Evolutionary conservation across 2,797 vertebrate species (phyloP), one percentile per base, ranked within the genome.

Genomic region (Urophycis tenuis): DNA sequence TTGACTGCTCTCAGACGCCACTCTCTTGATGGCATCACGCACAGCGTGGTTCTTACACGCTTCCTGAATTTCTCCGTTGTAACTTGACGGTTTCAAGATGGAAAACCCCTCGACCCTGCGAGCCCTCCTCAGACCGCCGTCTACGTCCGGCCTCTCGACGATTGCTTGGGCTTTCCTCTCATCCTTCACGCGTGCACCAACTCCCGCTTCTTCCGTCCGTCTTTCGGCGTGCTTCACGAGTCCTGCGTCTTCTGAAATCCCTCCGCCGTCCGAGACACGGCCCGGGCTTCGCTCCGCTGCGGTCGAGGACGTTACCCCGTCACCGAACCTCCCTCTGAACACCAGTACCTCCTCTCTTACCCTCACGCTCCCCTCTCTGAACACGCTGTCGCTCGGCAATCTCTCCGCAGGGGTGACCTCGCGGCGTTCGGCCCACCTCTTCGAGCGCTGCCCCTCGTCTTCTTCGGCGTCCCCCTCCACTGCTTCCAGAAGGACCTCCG

Each of bases 221-320:
- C 74, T 67, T 25, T 71, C 35, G 22, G 0, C 45, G 31, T 74
- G 49, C 5, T 32, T 80, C 69, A 77, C 77, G 75, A 74, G 67
- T 73, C 25, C 15, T 22, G 35, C n/a, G 14, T 6, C 81, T 78
- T 84, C 79, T 29, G 29, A 74, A 36, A 30, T 22, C 70, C 74
- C 69, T 81, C 22, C 11, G 29, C 75, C 74, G 3, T 11, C 17
- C 67, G 30, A 29, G 5, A 6, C 39, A 12, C 39, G 5, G 39
- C 5, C n/a, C n/a, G n/a, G n/a, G n/a, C n/a, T n/a, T n/a, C n/a
- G n/a, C n/a, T n/a, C n/a, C n/a, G n/a, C n/a, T n/a, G n/a, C 36
- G 53, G 53, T n/a, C 5, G 53, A 10, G 25, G 31, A 74, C 5
- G 10, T 74, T 45, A 3, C 45, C 8, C 8, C 74, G 15, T 31